Evolutionary conservation across 2,797 vertebrate genomes (phyloP).

Genomic region (Mergus octosetaceus): DNA sequence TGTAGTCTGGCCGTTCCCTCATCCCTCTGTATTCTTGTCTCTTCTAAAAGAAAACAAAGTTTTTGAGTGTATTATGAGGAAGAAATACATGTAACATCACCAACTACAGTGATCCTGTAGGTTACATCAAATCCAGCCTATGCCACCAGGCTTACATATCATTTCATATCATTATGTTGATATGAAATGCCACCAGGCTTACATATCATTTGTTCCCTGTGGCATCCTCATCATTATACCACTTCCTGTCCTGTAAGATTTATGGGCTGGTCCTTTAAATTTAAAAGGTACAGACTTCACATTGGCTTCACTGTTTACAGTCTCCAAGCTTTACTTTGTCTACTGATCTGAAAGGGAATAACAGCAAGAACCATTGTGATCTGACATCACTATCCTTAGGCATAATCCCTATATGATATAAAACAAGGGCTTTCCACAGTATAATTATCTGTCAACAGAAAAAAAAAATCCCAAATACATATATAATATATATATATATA

Average conservation of each 20-base stretch:
- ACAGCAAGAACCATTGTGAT: not conserved
- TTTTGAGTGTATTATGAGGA: not conserved
- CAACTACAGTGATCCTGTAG: not conserved
- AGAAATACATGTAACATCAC: not conserved
- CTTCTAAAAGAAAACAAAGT: not conserved
- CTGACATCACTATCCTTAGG: not conserved
- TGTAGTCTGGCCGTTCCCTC: not conserved
- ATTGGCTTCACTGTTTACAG: not conserved
- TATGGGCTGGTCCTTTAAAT: not conserved
- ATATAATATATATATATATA: too few relatives aligned
- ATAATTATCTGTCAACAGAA: not conserved
- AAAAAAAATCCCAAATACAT: not conserved
- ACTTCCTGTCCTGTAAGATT: not conserved
- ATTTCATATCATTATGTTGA: too few relatives aligned
- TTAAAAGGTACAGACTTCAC: not conserved
- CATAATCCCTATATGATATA: not conserved
- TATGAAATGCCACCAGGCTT: not conserved
- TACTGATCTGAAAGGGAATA: not conserved
- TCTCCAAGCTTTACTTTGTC: not conserved
- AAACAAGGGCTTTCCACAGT: not conserved
- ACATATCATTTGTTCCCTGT: not conserved
- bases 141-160: not conserved
- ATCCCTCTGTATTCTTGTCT: not conserved
- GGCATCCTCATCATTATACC: not conserved
- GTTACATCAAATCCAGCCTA: not conserved